phyloP scores from a whole-genome alignment of 1,140 invertebrate genomes.

The Homalodisca vitripennis region DNA sequence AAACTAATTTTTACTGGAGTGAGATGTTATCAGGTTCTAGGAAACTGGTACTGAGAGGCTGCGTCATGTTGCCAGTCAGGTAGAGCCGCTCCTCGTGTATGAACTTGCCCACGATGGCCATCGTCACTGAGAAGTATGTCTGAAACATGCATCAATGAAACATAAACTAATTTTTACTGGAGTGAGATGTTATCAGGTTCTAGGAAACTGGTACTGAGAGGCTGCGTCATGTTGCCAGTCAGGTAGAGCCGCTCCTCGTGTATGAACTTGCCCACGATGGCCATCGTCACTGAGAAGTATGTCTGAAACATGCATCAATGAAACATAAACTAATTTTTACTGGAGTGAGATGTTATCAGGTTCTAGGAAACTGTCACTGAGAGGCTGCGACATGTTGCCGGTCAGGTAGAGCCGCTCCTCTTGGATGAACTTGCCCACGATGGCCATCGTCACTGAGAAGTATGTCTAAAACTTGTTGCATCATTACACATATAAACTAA shows the following conservation, averaged over 20 bases:
- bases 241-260: slow-evolving; percentile 51
- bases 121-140: slow-evolving; percentile 52
- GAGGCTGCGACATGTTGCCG: slow-evolving; percentile 48
- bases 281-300: slow-evolving; percentile 51
- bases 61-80: slow-evolving; percentile 48
- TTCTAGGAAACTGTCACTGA: slow-evolving; percentile 51
- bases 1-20: no score
- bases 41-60: slow-evolving; percentile 48
- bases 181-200: slow-evolving; percentile 52
- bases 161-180: no score
- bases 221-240: slow-evolving; percentile 47
- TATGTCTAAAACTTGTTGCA: slow-evolving; percentile 56
- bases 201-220: slow-evolving; percentile 49
- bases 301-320: slow-evolving; percentile 54
- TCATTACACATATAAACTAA: no score
- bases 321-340: no score
- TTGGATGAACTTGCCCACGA: slow-evolving; percentile 48
- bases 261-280: slow-evolving; percentile 48
- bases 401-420: slow-evolving; percentile 51
- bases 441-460: slow-evolving; percentile 49
- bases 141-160: no score
- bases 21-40: slow-evolving; percentile 53
- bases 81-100: slow-evolving; percentile 51
- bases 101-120: slow-evolving; percentile 47
- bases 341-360: slow-evolving; percentile 51